phyloP scores from a whole-genome alignment of 1,140 invertebrate species.

The Anagrus nilaparvatae region DNA sequence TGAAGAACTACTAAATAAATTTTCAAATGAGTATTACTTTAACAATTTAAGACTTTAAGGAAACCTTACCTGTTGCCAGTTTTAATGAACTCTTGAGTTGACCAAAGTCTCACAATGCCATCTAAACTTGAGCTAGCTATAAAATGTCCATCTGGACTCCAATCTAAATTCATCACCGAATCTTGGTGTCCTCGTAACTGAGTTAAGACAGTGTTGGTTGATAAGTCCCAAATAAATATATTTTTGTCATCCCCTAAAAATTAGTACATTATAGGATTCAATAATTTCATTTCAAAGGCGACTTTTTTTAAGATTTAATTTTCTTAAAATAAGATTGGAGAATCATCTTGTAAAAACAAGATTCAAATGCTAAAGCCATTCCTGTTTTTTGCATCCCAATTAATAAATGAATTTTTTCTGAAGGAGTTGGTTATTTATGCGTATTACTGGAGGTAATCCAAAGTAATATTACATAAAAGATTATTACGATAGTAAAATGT shows the following conservation, averaged over 20 bases:
- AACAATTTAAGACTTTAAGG: constrained; percentile 5
- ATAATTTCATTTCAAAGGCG: too few relatives aligned
- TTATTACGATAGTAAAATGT: too few relatives aligned
- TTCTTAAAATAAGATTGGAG: too few relatives aligned
- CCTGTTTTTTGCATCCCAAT: too few relatives aligned
- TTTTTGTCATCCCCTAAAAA: constrained; percentile 51
- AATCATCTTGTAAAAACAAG: too few relatives aligned
- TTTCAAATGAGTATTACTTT: constrained; percentile 9
- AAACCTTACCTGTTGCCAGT: constrained; percentile 36
- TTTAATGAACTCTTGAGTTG: constrained; percentile 37
- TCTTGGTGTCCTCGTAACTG: constrained; percentile 54
- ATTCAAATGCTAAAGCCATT: neutral
- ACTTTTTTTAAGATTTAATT: too few relatives aligned
- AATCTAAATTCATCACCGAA: constrained; percentile 49
- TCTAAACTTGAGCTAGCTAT: constrained; percentile 53
- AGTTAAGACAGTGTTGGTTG: constrained; percentile 47
- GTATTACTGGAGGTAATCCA: too few relatives aligned
- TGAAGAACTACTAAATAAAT: constrained; percentile 28
- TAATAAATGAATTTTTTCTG: too few relatives aligned
- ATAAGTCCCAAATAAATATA: constrained; percentile 61
- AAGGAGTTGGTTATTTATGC: too few relatives aligned
- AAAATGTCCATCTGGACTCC: constrained; percentile 49
- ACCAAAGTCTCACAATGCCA: constrained; percentile 51
- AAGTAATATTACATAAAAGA: too few relatives aligned
- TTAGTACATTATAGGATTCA: constrained; percentile 4